phyloP scores from a whole-genome alignment of 2,113 vertebrate genomes.

The Coregonus clupeaformis region DNA sequence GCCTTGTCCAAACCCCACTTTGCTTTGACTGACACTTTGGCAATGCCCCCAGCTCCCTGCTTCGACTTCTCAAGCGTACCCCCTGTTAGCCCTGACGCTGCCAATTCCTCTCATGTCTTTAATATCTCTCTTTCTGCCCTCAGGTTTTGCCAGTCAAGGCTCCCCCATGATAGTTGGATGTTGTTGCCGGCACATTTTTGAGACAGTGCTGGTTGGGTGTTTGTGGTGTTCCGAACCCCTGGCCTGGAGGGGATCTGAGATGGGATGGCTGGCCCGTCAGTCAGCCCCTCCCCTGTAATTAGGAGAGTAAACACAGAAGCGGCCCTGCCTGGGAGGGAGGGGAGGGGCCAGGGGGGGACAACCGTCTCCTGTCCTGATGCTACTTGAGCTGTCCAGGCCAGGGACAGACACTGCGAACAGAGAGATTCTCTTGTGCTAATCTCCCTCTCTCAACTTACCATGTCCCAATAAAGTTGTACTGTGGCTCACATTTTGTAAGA shows the following conservation, averaged over 20 bases:
- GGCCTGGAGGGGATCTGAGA: constrained; percentile 69
- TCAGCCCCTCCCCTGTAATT: constrained; percentile 97
- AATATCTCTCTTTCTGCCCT: constrained; percentile 77
- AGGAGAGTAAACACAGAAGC: constrained; percentile 95
- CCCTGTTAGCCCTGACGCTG: constrained; percentile 68
- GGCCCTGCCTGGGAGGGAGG: constrained; percentile 59
- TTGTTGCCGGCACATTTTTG: constrained; percentile 65
- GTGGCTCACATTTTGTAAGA: no score
- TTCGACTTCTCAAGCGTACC: constrained; percentile 71
- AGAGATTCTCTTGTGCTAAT: constrained; percentile 16
- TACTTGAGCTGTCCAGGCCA: constrained; percentile 76
- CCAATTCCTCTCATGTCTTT: constrained; percentile 77
- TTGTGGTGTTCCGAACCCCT: constrained; percentile 68
- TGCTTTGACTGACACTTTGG: constrained; percentile 82
- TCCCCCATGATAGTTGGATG: constrained; percentile 77
- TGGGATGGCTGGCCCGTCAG: constrained; percentile 77
- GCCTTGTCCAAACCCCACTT: constrained; percentile 74
- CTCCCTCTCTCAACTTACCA: no score
- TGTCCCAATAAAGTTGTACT: no score
- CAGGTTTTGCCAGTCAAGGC: constrained; percentile 70
- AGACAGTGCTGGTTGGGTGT: constrained; percentile 66
- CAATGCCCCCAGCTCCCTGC: constrained; percentile 65
- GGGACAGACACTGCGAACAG: constrained; percentile 41
- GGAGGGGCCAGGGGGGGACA: constrained; percentile 44
- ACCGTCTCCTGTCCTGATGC: constrained; percentile 75